phyloP scores from a whole-genome alignment of 2,888 invertebrate genomes.

The Drosophila nr. medialis region DNA sequence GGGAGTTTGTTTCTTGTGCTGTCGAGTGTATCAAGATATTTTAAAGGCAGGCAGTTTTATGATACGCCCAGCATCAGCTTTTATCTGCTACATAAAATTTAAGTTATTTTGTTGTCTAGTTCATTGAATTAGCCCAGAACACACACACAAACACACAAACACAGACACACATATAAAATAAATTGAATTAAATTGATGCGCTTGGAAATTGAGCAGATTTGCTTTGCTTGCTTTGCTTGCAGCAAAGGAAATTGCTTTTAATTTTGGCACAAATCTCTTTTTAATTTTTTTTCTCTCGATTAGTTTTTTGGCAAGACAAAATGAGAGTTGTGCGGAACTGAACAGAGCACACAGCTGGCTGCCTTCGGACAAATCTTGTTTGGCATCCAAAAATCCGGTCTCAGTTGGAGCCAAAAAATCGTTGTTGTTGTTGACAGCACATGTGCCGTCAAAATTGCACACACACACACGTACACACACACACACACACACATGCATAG shows the following conservation, averaged over 20 bases:
- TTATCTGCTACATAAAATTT: constrained; percentile 53
- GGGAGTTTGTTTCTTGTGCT: constrained; percentile 16
- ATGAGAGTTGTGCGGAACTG: constrained; percentile 11
- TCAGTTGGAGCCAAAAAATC: constrained; percentile 43
- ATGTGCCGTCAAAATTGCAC: constrained; percentile 60
- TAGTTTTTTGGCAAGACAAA: constrained; percentile 38
- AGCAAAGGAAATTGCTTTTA: constrained; percentile 68
- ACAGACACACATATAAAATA: constrained; percentile 44
- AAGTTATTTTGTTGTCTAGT: constrained; percentile 70
- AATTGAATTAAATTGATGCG: constrained; percentile 74
- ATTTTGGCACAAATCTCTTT: constrained; percentile 74
- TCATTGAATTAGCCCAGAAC: constrained; percentile 67
- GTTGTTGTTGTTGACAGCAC: constrained; percentile 54
- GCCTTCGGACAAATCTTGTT: constrained; percentile 36
- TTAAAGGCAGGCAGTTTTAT: constrained; percentile 52
- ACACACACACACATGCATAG: constrained; percentile 1
- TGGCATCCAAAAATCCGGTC: constrained; percentile 29
- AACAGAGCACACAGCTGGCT: constrained; percentile 27
- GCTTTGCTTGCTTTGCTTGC: constrained; percentile 15
- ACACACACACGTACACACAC: constrained; percentile 14
- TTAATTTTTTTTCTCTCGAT: constrained; percentile 56
- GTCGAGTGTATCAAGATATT: constrained; percentile 44
- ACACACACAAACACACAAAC: constrained; percentile 12
- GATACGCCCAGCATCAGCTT: constrained; percentile 12
- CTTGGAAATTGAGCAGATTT: constrained; percentile 49